Evolutionary conservation across 2,797 vertebrate species (phyloP).

Genomic region (Menidia menidia): DNA sequence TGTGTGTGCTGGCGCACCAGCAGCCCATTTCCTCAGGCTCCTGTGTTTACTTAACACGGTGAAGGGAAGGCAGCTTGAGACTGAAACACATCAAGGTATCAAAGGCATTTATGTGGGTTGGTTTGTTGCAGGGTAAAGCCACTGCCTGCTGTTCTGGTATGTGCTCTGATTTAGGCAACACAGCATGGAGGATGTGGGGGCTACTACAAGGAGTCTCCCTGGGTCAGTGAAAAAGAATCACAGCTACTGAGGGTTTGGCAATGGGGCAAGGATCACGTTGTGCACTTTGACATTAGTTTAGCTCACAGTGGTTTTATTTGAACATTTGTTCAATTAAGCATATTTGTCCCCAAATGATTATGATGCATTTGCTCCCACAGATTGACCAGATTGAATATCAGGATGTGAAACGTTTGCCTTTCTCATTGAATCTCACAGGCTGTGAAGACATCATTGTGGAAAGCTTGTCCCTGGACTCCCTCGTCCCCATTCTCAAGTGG

Average conservation of each 20-base stretch:
- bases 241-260: constrained; percentile 41
- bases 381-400: not conserved
- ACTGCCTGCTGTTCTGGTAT: constrained; percentile 83
- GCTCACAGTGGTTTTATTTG: not conserved
- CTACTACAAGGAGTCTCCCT: constrained; percentile 50
- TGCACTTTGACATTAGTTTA: constrained; percentile 2
- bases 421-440: constrained; percentile 80
- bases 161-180: constrained; percentile 75
- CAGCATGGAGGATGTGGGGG: constrained; percentile 69
- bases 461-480: constrained; percentile 95
- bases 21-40: constrained; percentile 66
- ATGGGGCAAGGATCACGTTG: constrained; percentile 10
- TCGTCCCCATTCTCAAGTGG: constrained; percentile 97
- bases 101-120: constrained; percentile 81
- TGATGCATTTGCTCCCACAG: not conserved
- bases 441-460: constrained; percentile 98
- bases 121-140: constrained; percentile 76
- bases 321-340: not conserved
- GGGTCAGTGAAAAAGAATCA: constrained; percentile 59
- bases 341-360: not conserved
- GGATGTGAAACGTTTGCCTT: constrained; percentile 3
- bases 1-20: constrained; percentile 26
- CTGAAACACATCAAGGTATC: constrained; percentile 78
- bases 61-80: constrained; percentile 69
- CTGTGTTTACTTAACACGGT: constrained; percentile 74